phyloP scores from a whole-genome alignment of 1,140 invertebrate species.

The Heliconius himera region DNA sequence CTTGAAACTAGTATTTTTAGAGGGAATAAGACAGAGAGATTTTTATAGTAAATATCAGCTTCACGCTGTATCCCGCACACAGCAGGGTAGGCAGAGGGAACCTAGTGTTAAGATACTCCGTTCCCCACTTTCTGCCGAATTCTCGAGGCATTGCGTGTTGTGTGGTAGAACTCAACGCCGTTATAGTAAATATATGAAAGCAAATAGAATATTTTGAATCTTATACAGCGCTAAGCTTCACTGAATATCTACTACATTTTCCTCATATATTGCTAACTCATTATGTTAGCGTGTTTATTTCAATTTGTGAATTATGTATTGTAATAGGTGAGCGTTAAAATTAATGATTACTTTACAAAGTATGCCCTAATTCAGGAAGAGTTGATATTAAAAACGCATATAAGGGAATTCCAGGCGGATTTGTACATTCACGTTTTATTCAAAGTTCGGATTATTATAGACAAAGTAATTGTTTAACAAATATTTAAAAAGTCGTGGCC shows the following conservation, averaged over 20 bases:
- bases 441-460: background rate
- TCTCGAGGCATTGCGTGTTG: no score
- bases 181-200: no score
- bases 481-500: no score
- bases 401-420: background rate
- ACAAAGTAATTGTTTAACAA: background rate
- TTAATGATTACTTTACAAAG: background rate
- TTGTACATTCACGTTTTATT: background rate
- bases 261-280: background rate
- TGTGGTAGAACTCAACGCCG: no score
- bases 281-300: background rate
- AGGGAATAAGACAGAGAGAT: no score
- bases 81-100: no score
- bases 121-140: no score
- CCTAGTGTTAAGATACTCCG: no score
- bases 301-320: conserved; percentile 1
- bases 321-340: background rate
- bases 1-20: no score
- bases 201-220: no score
- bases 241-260: background rate
- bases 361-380: background rate
- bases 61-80: no score
- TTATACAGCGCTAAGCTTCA: background rate
- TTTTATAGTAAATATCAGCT: no score
- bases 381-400: background rate